Percentiles rank a stretch among this genome's conserved stretches.
These are phyloP conservation scores for Aradophagus sp. DNA, from an alignment of 1,140 invertebrate genomes.

Conservation along the genomic window DNA sequence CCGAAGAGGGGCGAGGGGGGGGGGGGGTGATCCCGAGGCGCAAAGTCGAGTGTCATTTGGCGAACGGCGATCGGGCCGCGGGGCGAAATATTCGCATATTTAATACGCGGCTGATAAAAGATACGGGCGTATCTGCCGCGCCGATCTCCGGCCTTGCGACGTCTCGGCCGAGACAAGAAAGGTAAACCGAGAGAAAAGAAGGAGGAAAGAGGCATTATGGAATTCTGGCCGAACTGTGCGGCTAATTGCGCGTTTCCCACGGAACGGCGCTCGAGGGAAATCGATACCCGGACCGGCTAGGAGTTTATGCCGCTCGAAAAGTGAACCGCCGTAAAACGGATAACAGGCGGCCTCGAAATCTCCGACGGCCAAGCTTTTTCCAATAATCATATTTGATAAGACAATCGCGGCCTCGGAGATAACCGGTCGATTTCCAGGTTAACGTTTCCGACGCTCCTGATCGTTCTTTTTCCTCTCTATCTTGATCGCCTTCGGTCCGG, in stretches of 20 bases:
- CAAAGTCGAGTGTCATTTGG: background rate
- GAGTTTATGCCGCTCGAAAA: constrained; percentile 60
- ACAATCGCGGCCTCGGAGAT: constrained; percentile 6
- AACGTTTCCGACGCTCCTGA: background rate
- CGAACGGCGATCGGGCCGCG: no score
- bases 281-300: constrained; percentile 67
- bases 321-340: constrained; percentile 26
- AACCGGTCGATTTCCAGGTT: constrained; percentile 3
- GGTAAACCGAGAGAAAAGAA: background rate
- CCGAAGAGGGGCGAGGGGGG: background rate
- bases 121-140: constrained; percentile 26
- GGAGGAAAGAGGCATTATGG: constrained; percentile 19
- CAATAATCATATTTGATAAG: constrained; percentile 24
- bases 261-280: constrained; percentile 61
- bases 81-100: constrained; percentile 27
- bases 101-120: constrained; percentile 38
- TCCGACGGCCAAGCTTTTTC: constrained; percentile 27
- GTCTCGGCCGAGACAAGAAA: background rate
- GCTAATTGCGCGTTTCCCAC: constrained; percentile 61
- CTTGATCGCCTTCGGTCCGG: no score
- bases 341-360: constrained; percentile 13
- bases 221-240: constrained; percentile 37
- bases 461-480: no score
- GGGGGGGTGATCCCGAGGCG: background rate
- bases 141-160: constrained; percentile 36